Conservation (phyloP, 2,113 vertebrate genomes). For the Nycticebus coucang region DNA sequence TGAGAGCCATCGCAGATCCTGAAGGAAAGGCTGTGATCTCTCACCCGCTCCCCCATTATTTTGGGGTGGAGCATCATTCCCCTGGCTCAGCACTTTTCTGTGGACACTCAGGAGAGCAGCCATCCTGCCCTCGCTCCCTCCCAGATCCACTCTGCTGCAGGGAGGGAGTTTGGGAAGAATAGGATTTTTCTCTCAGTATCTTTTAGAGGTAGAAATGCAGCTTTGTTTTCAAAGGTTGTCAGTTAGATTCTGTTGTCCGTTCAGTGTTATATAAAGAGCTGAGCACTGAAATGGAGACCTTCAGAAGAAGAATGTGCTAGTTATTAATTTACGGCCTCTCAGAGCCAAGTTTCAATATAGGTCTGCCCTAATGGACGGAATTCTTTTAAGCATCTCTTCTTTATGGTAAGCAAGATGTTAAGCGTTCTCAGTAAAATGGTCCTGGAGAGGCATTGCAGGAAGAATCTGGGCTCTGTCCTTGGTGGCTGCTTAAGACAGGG, state of each 20-base stretch:
- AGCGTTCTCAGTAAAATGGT: neutral
- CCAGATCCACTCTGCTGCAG: neutral
- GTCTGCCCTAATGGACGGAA: neutral
- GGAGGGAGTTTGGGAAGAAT: neutral
- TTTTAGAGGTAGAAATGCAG: neutral
- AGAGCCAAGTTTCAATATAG: neutral
- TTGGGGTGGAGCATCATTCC: neutral
- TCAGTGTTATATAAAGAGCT: neutral
- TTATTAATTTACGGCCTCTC: neutral
- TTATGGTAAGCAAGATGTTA: neutral
- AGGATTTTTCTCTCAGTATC: neutral
- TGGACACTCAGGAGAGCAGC: neutral
- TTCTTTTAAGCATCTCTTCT: neutral
- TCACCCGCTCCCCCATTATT: rapidly evolving
- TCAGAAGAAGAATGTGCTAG: neutral
- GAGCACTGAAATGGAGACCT: neutral
- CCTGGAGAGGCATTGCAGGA: neutral
- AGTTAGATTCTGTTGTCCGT: neutral
- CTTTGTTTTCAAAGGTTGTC: neutral
- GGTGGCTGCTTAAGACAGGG: neutral
- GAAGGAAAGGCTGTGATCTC: neutral
- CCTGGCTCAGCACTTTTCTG: neutral
- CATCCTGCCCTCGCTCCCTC: rapidly evolving
- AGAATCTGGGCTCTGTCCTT: too few relatives aligned
- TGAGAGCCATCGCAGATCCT: neutral